Conservation (phyloP, 2,888 invertebrate genomes). For the Escarpia spicata region DNA sequence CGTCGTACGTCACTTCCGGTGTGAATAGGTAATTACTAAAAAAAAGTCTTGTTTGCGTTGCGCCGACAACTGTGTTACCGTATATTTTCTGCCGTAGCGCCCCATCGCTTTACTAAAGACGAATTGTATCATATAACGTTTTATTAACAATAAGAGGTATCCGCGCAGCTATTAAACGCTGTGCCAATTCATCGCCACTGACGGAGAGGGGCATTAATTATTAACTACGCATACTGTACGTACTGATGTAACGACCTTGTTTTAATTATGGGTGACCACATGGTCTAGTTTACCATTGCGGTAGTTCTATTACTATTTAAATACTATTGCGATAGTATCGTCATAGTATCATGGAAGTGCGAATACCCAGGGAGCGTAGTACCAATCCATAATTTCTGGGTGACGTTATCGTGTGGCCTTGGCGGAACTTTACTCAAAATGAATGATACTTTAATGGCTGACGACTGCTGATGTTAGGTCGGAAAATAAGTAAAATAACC, state of each 20-base stretch:
- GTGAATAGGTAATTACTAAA: background rate
- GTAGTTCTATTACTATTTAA: too few relatives aligned
- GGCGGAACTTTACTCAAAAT: too few relatives aligned
- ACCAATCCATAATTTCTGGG: too few relatives aligned
- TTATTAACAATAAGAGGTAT: background rate
- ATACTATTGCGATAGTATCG: too few relatives aligned
- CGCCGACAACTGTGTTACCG: background rate
- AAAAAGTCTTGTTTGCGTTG: background rate
- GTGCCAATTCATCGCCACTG: background rate
- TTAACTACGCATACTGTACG: background rate
- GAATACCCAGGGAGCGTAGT: too few relatives aligned
- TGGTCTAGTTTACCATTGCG: too few relatives aligned
- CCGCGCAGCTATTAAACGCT: too few relatives aligned
- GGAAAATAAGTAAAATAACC: too few relatives aligned
- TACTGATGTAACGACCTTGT: background rate
- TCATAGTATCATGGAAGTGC: too few relatives aligned
- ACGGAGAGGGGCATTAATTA: background rate
- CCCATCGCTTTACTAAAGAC: background rate
- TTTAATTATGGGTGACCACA: background rate
- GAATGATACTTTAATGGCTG: too few relatives aligned
- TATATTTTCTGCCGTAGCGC: background rate
- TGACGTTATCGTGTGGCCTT: too few relatives aligned
- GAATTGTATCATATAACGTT: background rate
- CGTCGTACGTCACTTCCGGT: background rate
- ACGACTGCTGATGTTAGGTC: too few relatives aligned